phyloP scores from a whole-genome alignment of 2,113 vertebrate species.

The Ia io region DNA sequence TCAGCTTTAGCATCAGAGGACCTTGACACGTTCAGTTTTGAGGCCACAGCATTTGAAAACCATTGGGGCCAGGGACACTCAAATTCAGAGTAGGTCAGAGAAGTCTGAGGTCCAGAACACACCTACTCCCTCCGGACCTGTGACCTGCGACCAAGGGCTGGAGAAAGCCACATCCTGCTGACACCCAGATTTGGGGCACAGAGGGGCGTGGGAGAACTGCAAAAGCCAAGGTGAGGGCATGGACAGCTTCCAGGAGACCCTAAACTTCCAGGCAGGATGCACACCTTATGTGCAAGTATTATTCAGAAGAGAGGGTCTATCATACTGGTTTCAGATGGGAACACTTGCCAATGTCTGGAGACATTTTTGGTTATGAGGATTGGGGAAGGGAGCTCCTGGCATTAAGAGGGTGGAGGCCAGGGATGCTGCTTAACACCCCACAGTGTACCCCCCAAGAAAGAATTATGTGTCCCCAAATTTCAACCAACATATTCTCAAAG shows the following conservation, averaged over 20 bases:
- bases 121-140: neutral
- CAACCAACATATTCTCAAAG: neutral
- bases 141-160: neutral
- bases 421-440: neutral
- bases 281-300: fast-evolving
- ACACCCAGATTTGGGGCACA: neutral
- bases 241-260: fast-evolving
- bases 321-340: neutral
- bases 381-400: neutral
- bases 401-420: neutral
- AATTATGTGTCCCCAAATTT: neutral
- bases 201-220: neutral
- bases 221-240: neutral
- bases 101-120: neutral
- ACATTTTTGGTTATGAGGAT: neutral
- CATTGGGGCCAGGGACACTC: neutral
- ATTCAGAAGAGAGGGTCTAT: neutral
- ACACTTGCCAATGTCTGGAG: neutral
- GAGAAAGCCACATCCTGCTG: neutral
- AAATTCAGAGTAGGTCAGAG: neutral
- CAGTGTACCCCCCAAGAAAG: neutral
- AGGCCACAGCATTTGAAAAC: neutral
- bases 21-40: fast-evolving
- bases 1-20: neutral
- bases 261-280: fast-evolving